These are phyloP conservation scores for Neodiprion lecontei DNA, from an alignment of 1,140 invertebrate genomes.

Conservation along the genomic window DNA sequence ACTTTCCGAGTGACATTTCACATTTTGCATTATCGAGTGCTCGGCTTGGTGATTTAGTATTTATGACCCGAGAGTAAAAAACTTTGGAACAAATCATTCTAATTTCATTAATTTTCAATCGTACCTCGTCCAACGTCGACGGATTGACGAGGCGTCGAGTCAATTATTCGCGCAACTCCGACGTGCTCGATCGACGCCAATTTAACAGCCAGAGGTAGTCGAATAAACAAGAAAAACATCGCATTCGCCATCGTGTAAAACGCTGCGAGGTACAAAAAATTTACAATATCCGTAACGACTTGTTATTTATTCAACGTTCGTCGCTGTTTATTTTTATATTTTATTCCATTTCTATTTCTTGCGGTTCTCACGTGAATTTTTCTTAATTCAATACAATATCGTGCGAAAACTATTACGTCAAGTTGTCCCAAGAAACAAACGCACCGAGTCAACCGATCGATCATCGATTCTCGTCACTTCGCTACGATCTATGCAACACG, in stretches of 20 bases:
- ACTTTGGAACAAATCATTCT: neutral
- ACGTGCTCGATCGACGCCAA: constrained; percentile 1
- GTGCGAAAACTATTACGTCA: neutral
- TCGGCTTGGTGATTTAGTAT: too few species aligned
- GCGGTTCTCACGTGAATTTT: neutral
- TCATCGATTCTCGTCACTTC: too few species aligned
- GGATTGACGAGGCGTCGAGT: neutral
- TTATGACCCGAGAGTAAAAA: too few species aligned
- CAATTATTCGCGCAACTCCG: neutral
- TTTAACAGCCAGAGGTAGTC: constrained; percentile 8
- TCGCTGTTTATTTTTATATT: too few species aligned
- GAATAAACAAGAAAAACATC: constrained; percentile 11
- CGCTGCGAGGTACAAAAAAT: constrained; percentile 14
- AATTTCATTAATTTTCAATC: neutral
- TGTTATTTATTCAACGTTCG: too few species aligned
- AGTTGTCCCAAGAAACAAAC: neutral
- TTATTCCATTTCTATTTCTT: too few species aligned
- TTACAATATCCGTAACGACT: constrained; percentile 6
- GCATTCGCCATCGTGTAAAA: constrained; percentile 8
- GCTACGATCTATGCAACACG: too few species aligned
- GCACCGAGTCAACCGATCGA: neutral
- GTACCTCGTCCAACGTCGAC: constrained; percentile 16
- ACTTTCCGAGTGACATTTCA: too few species aligned
- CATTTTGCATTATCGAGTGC: too few species aligned
- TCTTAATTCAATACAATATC: neutral